These are phyloP conservation scores for Drosophila recens DNA, from an alignment of 2,888 invertebrate species.

Conservation along the genomic window DNA sequence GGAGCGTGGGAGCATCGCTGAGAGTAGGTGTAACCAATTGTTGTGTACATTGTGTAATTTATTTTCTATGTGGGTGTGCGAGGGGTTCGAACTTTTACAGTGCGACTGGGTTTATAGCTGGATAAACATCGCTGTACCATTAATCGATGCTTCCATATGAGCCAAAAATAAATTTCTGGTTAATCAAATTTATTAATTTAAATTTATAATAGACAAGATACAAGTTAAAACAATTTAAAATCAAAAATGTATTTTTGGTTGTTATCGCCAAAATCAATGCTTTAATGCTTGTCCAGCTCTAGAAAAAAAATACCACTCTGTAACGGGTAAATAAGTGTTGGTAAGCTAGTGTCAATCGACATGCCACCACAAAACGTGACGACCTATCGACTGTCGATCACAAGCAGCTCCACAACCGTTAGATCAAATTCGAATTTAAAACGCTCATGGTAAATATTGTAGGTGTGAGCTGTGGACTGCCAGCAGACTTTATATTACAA, in stretches of 20 bases:
- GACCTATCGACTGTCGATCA: constrained; percentile 20
- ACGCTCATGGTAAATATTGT: constrained; percentile 5
- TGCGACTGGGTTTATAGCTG: background rate
- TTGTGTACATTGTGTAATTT: constrained; percentile 78
- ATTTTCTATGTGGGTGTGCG: constrained; percentile 45
- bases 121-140: background rate
- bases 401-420: constrained; percentile 3
- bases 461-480: background rate
- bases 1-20: constrained; percentile 56
- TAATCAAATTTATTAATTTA: background rate
- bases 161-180: background rate
- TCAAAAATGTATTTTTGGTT: no score
- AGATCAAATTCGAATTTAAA: constrained; percentile 5
- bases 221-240: background rate
- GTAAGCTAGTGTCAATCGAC: constrained; percentile 24
- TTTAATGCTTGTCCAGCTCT: no score
- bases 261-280: no score
- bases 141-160: no score
- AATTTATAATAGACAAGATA: background rate
- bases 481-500: constrained; percentile 17
- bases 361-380: constrained; percentile 14
- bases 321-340: constrained; percentile 12
- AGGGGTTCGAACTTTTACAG: background rate
- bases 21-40: constrained; percentile 59
- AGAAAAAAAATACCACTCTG: constrained; percentile 16